Evolutionary conservation across 1,140 invertebrate genomes (phyloP).

Genomic region (Drosophila novamexicana): DNA sequence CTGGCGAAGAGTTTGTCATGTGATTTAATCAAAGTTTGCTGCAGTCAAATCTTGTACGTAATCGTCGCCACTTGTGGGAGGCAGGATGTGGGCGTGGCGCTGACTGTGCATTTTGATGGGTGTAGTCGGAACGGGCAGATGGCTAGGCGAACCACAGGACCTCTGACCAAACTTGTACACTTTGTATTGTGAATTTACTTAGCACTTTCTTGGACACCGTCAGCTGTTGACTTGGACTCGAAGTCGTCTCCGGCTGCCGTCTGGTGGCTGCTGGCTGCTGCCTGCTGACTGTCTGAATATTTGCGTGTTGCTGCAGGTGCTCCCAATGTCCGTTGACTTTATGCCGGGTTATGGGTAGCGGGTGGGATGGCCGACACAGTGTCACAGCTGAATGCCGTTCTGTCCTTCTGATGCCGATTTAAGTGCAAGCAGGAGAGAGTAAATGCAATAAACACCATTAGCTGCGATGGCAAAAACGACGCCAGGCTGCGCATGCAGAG

Average conservation of each 20-base stretch:
- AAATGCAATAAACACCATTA: slow-evolving; percentile 83
- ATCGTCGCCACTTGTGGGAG: slow-evolving; percentile 27
- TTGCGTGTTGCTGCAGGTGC: slow-evolving; percentile 69
- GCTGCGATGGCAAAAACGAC: slow-evolving; percentile 49
- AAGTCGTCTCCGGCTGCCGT: slow-evolving; percentile 10
- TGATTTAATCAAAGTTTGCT: slow-evolving; percentile 81
- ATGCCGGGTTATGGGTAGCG: neutral
- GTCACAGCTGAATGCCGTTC: slow-evolving; percentile 43
- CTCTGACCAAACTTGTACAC: slow-evolving; percentile 42
- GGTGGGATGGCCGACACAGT: slow-evolving; percentile 14
- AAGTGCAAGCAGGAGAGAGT: slow-evolving; percentile 67
- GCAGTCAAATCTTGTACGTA: slow-evolving; percentile 60
- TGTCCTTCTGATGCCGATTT: slow-evolving; percentile 59
- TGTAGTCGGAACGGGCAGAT: neutral
- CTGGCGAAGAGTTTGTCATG: slow-evolving; percentile 53
- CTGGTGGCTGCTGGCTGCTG: neutral
- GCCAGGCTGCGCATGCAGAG: neutral
- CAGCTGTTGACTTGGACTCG: slow-evolving; percentile 41
- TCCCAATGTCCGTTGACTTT: slow-evolving; percentile 21
- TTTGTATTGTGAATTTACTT: slow-evolving; percentile 78
- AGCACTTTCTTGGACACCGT: slow-evolving; percentile 69
- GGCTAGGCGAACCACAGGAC: slow-evolving; percentile 34
- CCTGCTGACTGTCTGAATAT: slow-evolving; percentile 43
- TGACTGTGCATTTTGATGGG: slow-evolving; percentile 54
- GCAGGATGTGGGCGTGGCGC: neutral